Base-by-base conservation (phyloP, 64 coral and sea anemone genomes). In the Montipora efflorescens region DNA sequence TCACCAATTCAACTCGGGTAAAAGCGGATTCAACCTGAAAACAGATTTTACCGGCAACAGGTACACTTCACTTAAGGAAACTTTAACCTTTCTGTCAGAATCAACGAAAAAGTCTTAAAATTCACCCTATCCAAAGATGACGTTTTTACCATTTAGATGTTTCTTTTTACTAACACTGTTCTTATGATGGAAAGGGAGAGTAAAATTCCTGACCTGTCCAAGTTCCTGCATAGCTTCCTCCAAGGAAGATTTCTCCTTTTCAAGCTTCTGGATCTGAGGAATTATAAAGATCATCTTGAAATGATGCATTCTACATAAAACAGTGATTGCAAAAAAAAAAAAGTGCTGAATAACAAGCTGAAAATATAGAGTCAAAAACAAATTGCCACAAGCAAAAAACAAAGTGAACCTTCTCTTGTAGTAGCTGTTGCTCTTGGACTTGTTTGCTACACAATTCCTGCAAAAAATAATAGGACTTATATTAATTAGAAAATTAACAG, bases 211-310 rank as follows among this genome's bases (percentile, higher is more conserved):
- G 15, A 97, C 95, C 95, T 94, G 51, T 12, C 93, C 96, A 49
- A 95, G 82, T 64, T 97, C 96, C 68, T 87, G 67, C 96, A 97
- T 97, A 0, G 92, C 75, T 88, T 90, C 76, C 5, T 97, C 89
- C 10, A 93, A 12, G 0, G 87, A 86, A 2, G 51, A 76, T 10
- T 78, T 90, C 61, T 92, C 96, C 47, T 78, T 87, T 19, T 93
- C 91, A n/a, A 97, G 21, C 25, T 91, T 53, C 58, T 71, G 43
- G 47, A 94, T 88, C 96, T 97, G 16, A 16, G 3, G 3, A 64
- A 15, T 14, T 3, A 74, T 9, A 69, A 6, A 20, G 71, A 81
- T 68, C 5, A 59, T 0, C 36, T 36, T 36, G 36, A 36, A 36
- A 36, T 36, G 36, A 36, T 2, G 36, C 36, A 36, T 36, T 36